Conservation (phyloP, 2,797 vertebrate species). For the Galago senegalensis region DNA sequence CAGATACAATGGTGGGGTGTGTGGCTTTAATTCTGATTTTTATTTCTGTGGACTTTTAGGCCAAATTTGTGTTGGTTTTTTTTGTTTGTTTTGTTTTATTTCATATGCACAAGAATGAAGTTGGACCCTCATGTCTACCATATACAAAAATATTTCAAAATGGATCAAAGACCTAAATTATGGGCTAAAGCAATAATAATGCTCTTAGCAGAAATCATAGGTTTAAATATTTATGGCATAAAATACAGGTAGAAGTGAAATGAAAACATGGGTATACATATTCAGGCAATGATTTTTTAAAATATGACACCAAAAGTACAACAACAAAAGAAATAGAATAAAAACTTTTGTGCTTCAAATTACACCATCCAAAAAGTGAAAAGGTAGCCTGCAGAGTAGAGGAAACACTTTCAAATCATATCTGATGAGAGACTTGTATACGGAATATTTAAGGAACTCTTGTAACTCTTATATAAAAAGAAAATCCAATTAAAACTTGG, state of each 20-base stretch:
- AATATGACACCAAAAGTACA: background rate
- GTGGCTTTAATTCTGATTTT: background rate
- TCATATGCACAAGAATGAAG: background rate
- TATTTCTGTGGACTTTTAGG: slow-evolving; percentile 6
- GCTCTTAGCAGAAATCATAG: slow-evolving; percentile 24
- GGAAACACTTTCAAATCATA: slow-evolving; percentile 22
- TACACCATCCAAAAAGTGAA: background rate
- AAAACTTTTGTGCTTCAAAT: slow-evolving; percentile 11
- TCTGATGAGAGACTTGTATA: background rate
- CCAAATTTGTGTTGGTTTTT: background rate
- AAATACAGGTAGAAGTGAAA: background rate
- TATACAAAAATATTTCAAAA: background rate
- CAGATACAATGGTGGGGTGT: background rate
- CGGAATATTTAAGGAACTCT: background rate
- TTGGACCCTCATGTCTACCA: background rate
- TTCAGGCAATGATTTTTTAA: background rate
- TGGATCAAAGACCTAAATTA: background rate
- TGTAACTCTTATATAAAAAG: background rate
- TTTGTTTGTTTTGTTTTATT: no score
- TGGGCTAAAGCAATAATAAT: slow-evolving; percentile 6
- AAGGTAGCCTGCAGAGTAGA: background rate
- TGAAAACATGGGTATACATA: background rate
- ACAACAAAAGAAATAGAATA: background rate
- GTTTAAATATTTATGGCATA: background rate
- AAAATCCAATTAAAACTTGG: background rate